A percentile compares a stretch with the other conserved stretches of the same genome.
These are phyloP conservation scores for Metaphire vulgaris DNA, from an alignment of 1,140 invertebrate species.

Conservation along the genomic window DNA sequence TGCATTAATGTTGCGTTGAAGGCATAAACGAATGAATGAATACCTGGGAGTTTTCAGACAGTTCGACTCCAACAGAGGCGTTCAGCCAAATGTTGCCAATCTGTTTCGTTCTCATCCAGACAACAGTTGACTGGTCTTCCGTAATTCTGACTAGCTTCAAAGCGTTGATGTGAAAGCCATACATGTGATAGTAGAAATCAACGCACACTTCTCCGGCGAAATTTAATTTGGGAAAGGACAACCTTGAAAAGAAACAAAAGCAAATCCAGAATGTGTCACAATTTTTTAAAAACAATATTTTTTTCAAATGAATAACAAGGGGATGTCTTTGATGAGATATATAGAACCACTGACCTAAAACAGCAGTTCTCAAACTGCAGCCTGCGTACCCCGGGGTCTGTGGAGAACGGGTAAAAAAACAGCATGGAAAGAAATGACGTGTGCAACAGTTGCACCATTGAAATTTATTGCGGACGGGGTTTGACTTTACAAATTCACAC, in stretches of 20 bases:
- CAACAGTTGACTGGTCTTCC: neutral
- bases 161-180: conserved; percentile 36
- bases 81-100: neutral
- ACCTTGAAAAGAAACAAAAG: conserved; percentile 1
- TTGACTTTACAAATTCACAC: too few species aligned
- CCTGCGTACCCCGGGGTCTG: too few species aligned
- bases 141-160: conserved; percentile 5
- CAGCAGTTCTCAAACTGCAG: too few species aligned
- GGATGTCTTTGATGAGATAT: too few species aligned
- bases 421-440: too few species aligned
- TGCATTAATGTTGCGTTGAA: conserved; percentile 23
- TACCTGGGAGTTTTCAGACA: conserved; percentile 31
- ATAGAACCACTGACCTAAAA: too few species aligned
- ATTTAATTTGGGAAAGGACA: conserved; percentile 5
- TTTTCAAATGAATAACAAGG: too few species aligned
- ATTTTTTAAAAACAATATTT: too few species aligned
- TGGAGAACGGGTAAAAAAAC: too few species aligned
- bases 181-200: conserved; percentile 50
- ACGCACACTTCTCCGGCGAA: conserved; percentile 35
- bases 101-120: neutral
- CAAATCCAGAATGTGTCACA: too few species aligned
- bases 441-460: too few species aligned
- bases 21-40: conserved; percentile 31
- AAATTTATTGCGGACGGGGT: too few species aligned
- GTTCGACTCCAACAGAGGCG: neutral